These are phyloP conservation scores for Peromyscus melanophrys DNA, from an alignment of 2,797 vertebrate genomes.

Conservation along the genomic window DNA sequence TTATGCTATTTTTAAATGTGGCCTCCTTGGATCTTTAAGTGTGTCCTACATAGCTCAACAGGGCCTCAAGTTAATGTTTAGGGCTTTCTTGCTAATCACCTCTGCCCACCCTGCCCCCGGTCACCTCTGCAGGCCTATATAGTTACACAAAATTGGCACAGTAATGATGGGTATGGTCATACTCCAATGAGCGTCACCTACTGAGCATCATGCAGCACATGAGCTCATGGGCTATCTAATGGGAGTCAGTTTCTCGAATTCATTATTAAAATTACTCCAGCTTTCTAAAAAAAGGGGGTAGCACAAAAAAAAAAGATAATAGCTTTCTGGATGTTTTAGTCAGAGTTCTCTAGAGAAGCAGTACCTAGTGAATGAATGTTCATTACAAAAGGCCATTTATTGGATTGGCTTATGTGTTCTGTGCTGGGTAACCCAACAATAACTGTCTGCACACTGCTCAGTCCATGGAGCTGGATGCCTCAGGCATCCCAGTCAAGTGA, in stretches of 20 bases:
- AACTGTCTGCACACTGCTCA: background rate
- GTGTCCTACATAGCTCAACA: constrained; percentile 87
- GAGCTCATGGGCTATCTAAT: constrained; percentile 44
- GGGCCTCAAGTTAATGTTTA: constrained; percentile 73
- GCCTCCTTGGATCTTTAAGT: constrained; percentile 86
- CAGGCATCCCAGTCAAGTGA: background rate
- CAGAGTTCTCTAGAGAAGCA: background rate
- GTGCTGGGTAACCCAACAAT: background rate
- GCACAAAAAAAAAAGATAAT: background rate
- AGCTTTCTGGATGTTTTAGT: background rate
- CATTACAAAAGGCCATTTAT: background rate
- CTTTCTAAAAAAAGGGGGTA: background rate
- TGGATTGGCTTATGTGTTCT: background rate
- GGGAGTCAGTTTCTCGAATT: constrained; percentile 49
- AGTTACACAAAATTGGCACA: background rate
- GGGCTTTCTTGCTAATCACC: constrained; percentile 69
- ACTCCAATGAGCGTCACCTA: background rate
- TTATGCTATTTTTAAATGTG: constrained; percentile 90
- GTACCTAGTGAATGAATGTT: background rate
- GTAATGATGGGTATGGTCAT: background rate
- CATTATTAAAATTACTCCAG: constrained; percentile 7
- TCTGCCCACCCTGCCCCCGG: constrained; percentile 56
- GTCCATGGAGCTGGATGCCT: background rate
- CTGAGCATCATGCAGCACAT: background rate
- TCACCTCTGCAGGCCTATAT: background rate